Conservation (phyloP, 2,113 vertebrate genomes). For the Anas platyrhynchos region DNA sequence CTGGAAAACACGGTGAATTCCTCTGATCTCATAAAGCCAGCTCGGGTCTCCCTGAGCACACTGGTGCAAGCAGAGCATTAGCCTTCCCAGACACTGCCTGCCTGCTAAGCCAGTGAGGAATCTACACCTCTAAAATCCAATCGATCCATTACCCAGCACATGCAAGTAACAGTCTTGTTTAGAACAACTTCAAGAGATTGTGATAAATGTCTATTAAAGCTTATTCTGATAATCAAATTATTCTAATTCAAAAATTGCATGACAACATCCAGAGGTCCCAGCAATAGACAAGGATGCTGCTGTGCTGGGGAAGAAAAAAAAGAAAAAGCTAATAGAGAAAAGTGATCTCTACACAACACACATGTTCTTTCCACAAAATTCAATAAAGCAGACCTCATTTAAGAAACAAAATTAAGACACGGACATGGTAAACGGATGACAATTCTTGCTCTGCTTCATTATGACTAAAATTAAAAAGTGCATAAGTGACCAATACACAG, state of each 20-base stretch:
- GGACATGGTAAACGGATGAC: background rate
- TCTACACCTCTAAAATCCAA: background rate
- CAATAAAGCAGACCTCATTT: background rate
- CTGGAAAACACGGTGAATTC: background rate
- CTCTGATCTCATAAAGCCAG: background rate
- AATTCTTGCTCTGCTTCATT: background rate
- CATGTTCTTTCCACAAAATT: background rate
- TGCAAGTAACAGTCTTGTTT: background rate
- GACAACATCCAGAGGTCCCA: background rate
- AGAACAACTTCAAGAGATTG: background rate
- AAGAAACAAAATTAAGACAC: background rate
- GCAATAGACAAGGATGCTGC: background rate
- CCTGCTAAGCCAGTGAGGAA: background rate
- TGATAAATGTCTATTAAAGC: background rate
- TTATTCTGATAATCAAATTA: background rate
- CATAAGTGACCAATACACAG: background rate
- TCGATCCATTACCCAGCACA: background rate
- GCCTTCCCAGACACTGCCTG: background rate
- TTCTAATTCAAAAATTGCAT: background rate
- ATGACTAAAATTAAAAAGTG: background rate
- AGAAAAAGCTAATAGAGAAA: background rate
- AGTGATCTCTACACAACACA: background rate
- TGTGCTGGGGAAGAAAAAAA: background rate
- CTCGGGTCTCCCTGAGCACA: background rate
- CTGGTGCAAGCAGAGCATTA: background rate